Evolutionary conservation across 2,888 invertebrate genomes (phyloP).

Genomic region (Andrena flavipes): DNA sequence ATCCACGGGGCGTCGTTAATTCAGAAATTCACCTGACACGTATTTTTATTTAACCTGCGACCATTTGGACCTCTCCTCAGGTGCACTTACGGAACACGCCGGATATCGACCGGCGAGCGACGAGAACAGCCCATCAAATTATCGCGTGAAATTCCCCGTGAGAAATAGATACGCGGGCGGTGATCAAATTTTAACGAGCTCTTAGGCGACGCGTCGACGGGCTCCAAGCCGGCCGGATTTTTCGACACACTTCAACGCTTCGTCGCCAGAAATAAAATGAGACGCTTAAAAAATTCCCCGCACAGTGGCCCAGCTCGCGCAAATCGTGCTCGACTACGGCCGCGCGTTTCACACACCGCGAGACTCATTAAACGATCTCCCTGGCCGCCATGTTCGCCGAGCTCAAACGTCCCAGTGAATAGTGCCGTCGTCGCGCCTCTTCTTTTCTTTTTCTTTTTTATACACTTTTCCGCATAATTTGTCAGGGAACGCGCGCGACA

Average conservation of each 20-base stretch:
- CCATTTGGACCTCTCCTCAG: not conserved
- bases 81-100: not conserved
- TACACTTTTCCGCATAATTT: conserved; percentile 79
- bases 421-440: conserved; percentile 62
- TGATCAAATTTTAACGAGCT: conserved; percentile 54
- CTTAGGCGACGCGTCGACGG: conserved; percentile 15
- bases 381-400: conserved; percentile 59
- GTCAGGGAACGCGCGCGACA: conserved; percentile 73
- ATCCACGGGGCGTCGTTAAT: not conserved
- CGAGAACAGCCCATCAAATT: conserved; percentile 17
- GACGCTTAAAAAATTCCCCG: conserved; percentile 37
- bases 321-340: conserved; percentile 58
- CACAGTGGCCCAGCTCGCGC: conserved; percentile 55
- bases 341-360: conserved; percentile 48
- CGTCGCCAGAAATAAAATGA: conserved; percentile 28
- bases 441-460: conserved; percentile 71
- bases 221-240: conserved; percentile 23
- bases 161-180: conserved; percentile 16
- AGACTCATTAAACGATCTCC: conserved; percentile 69
- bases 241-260: conserved; percentile 11
- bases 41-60: not conserved
- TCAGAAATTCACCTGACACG: not conserved
- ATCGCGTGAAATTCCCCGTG: conserved; percentile 20
- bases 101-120: conserved; percentile 10
- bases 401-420: conserved; percentile 61